A percentile compares a stretch with the other conserved stretches of the same genome.
Evolutionary conservation across 2,113 vertebrate species (phyloP).

Genomic region (Chroicocephalus ridibundus): DNA sequence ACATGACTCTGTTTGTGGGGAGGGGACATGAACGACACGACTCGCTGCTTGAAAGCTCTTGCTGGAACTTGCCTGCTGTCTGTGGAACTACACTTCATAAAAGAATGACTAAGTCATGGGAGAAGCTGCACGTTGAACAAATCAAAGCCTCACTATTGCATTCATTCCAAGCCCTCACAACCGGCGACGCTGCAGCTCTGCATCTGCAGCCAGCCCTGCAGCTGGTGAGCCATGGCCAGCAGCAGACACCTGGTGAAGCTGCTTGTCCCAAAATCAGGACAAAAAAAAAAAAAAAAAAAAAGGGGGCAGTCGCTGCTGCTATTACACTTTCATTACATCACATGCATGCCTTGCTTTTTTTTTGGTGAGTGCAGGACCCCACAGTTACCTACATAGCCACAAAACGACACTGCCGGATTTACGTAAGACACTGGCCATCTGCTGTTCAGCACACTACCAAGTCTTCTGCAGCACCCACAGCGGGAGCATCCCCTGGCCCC

Average conservation of each 20-base stretch:
- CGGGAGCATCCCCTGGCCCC: background rate
- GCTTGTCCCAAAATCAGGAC: background rate
- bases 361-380: background rate
- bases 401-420: background rate
- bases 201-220: background rate
- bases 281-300: background rate
- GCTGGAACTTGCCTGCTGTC: constrained; percentile 59
- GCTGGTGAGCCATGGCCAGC: background rate
- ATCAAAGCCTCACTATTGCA: constrained; percentile 13
- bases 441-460: background rate
- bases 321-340: background rate
- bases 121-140: constrained; percentile 62
- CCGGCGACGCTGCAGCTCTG: background rate
- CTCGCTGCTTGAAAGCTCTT: constrained; percentile 28
- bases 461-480: background rate
- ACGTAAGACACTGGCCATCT: accelerated
- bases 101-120: constrained; percentile 46
- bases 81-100: constrained; percentile 48
- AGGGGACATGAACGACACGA: background rate
- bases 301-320: background rate
- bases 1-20: constrained; percentile 23
- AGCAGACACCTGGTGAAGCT: background rate
- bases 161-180: background rate
- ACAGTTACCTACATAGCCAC: background rate
- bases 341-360: too few species aligned